Conservation (phyloP, 2,113 vertebrate genomes). For the Speoplatyrhinus poulsoni region DNA sequence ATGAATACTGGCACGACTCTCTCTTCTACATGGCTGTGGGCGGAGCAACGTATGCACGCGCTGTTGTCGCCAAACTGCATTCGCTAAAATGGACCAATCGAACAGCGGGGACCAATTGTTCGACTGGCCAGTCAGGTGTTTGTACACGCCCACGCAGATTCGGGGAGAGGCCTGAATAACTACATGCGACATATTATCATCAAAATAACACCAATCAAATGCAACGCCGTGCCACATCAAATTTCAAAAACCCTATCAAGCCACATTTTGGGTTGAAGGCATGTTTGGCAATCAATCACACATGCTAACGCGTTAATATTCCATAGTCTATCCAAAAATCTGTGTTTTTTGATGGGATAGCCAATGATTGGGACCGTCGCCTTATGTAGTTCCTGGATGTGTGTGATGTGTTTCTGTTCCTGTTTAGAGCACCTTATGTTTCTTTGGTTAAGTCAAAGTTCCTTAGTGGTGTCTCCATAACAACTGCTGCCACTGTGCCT, state of each 20-base stretch:
- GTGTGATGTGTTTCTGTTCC: slow-evolving; percentile 56
- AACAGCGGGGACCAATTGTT: no score
- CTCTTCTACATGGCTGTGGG: no score
- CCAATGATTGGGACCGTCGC: slow-evolving; percentile 56
- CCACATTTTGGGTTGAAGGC: slow-evolving; percentile 24
- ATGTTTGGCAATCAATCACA: slow-evolving; percentile 19
- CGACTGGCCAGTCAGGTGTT: no score
- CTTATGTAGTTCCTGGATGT: slow-evolving; percentile 27
- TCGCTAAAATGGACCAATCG: no score
- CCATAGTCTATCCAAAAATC: slow-evolving; percentile 20
- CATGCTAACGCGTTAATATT: slow-evolving; percentile 8
- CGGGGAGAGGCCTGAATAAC: no score
- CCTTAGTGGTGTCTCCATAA: slow-evolving; percentile 76
- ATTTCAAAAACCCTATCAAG: slow-evolving; percentile 1
- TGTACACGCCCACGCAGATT: no score
- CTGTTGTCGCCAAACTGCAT: no score
- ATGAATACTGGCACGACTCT: no score
- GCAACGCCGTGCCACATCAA: slow-evolving; percentile 3
- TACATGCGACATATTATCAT: not conserved
- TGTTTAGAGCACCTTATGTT: slow-evolving; percentile 75
- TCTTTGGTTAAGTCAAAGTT: slow-evolving; percentile 63
- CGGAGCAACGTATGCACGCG: no score
- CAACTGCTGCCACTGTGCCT: slow-evolving; percentile 81
- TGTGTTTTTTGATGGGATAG: slow-evolving; percentile 48
- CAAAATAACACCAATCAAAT: not conserved